Evolutionary conservation across 1,140 invertebrate genomes (phyloP).

Genomic region (Brachionus plicatilis): DNA sequence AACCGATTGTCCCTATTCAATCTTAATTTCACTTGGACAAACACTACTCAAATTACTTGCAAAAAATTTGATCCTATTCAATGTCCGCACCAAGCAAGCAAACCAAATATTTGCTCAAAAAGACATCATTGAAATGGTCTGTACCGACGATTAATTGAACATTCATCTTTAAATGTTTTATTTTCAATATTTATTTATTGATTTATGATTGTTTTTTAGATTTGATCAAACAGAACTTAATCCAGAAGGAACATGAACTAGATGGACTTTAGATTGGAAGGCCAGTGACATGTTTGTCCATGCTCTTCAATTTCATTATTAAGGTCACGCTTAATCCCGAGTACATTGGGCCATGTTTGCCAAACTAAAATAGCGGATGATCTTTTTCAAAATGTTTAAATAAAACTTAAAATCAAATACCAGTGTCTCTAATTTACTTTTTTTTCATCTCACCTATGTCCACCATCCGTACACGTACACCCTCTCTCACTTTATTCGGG

Average conservation of each 20-base stretch:
- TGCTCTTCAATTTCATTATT: not conserved
- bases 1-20: not conserved
- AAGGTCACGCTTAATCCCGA: not conserved
- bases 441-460: not conserved
- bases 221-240: not conserved
- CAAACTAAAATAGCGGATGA: not conserved
- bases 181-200: not conserved
- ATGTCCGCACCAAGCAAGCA: not conserved
- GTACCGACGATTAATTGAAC: not conserved
- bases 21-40: not conserved
- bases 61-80: conserved; percentile 11
- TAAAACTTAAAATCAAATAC: conserved; percentile 16
- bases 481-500: not conserved
- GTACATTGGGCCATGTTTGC: not conserved
- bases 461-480: not conserved
- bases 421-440: conserved; percentile 25
- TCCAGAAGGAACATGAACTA: not conserved
- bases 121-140: not conserved
- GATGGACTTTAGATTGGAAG: not conserved
- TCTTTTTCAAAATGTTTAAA: not conserved
- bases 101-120: not conserved
- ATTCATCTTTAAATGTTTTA: not conserved
- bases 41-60: conserved; percentile 7
- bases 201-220: not conserved
- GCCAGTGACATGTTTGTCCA: not conserved